These are phyloP conservation scores for Phalangium opilio DNA, from an alignment of 2,888 invertebrate species.

Conservation along the genomic window DNA sequence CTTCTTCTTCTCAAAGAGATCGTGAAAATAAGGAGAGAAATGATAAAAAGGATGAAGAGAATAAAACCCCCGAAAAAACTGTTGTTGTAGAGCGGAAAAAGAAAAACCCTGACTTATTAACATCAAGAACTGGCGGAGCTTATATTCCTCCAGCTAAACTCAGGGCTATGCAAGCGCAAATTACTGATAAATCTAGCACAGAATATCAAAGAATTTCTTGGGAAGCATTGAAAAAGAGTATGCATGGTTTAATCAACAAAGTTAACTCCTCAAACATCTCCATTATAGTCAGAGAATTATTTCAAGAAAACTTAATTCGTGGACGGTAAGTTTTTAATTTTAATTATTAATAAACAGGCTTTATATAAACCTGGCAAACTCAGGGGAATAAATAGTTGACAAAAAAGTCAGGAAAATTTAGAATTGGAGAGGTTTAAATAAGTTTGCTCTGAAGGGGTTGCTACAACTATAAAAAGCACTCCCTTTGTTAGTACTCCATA, in stretches of 20 bases:
- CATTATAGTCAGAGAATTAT: slow-evolving; percentile 72
- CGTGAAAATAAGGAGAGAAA: too few species aligned
- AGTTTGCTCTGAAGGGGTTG: too few species aligned
- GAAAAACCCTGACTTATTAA: slow-evolving; percentile 9
- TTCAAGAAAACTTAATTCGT: slow-evolving; percentile 88
- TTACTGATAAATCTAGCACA: slow-evolving; percentile 81
- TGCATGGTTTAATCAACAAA: slow-evolving; percentile 96
- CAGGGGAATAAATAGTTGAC: too few species aligned
- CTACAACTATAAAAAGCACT: too few species aligned
- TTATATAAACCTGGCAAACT: too few species aligned
- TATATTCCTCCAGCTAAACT: slow-evolving; percentile 97
- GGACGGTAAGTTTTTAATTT: slow-evolving; percentile 47
- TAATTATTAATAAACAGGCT: slow-evolving; percentile 40
- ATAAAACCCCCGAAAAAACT: too few species aligned
- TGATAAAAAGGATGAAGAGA: too few species aligned
- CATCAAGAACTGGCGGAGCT: slow-evolving; percentile 71
- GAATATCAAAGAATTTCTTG: slow-evolving; percentile 93
- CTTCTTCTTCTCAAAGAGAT: too few species aligned
- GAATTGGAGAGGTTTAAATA: too few species aligned
- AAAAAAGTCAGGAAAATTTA: too few species aligned
- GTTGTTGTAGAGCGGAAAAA: too few species aligned
- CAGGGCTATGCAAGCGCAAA: slow-evolving; percentile 84
- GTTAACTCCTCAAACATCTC: slow-evolving; percentile 80
- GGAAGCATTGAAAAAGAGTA: slow-evolving; percentile 97
- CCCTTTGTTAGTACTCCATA: too few species aligned